Evolutionary conservation across 2,113 vertebrate genomes (phyloP).

Genomic region (Tetrao urogallus): DNA sequence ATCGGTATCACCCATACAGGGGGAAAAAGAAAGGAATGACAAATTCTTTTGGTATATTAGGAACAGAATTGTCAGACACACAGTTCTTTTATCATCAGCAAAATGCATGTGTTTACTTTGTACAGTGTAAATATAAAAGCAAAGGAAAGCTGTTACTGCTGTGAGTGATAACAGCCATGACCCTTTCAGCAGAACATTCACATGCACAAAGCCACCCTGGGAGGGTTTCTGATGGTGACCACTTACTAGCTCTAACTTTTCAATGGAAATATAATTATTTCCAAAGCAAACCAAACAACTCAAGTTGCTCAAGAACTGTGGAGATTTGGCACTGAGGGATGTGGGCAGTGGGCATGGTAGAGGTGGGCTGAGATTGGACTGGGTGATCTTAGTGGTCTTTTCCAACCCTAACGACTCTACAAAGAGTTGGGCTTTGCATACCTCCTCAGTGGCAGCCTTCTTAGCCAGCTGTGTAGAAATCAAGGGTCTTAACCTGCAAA

Average conservation of each 20-base stretch:
- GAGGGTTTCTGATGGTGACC: not conserved
- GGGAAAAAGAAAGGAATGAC: not conserved
- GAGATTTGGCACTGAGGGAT: no score
- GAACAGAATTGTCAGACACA: not conserved
- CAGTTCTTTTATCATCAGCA: not conserved
- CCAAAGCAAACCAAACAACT: not conserved
- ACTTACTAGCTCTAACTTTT: not conserved
- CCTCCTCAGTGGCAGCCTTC: conserved; percentile 86
- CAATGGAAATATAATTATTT: not conserved
- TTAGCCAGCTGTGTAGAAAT: conserved; percentile 83
- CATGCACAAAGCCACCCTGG: not conserved
- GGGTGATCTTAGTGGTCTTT: no score
- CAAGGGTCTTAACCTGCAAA: conserved; percentile 86
- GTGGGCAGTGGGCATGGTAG: no score
- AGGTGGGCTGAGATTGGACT: no score
- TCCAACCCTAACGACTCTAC: no score
- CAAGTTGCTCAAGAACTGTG: no score
- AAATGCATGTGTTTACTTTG: not conserved
- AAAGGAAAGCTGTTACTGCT: not conserved
- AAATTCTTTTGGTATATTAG: not conserved
- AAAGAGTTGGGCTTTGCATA: conserved; percentile 52
- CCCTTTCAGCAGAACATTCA: not conserved
- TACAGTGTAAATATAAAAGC: not conserved
- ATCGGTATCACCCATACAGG: not conserved
- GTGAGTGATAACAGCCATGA: not conserved